These are phyloP conservation scores for Drosophila ohnishii DNA, from an alignment of 1,140 invertebrate species.

Conservation along the genomic window DNA sequence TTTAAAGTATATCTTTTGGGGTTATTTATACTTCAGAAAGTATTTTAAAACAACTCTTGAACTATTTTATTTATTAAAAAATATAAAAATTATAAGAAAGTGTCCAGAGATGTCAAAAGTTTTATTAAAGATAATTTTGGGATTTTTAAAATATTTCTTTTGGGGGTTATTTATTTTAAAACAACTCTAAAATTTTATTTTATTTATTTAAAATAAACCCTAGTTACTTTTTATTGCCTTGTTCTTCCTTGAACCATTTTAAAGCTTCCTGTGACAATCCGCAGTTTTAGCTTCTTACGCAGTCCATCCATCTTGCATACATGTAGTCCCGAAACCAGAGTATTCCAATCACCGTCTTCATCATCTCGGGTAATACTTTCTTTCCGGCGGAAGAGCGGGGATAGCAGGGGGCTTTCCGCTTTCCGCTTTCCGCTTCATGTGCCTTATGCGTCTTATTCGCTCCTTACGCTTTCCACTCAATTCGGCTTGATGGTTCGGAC, in stretches of 20 bases:
- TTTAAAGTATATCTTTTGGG: neutral
- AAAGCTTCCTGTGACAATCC: slow-evolving; percentile 19
- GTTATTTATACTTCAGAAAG: neutral
- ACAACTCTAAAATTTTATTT: neutral
- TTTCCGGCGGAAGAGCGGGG: neutral
- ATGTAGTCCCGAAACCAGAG: slow-evolving; percentile 8
- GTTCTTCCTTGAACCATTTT: neutral
- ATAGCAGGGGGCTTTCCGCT: slow-evolving; percentile 56
- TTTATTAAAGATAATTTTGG: no score
- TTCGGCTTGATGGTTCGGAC: slow-evolving; percentile 51
- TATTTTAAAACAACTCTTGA: neutral
- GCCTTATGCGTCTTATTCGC: slow-evolving; percentile 52
- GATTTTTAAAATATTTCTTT: neutral
- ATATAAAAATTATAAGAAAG: neutral
- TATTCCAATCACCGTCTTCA: slow-evolving; percentile 42
- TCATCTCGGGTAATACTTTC: slow-evolving; percentile 38
- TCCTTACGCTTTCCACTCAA: slow-evolving; percentile 75
- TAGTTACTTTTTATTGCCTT: neutral
- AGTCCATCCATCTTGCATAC: slow-evolving; percentile 39
- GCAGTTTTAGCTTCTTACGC: neutral
- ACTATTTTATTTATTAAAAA: neutral
- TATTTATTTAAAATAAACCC: neutral
- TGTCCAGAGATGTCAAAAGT: neutral
- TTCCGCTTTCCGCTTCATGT: slow-evolving; percentile 63
- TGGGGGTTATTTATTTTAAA: neutral